Evolutionary conservation across 2,113 vertebrate species (phyloP).

Genomic region (Aramus guarauna): DNA sequence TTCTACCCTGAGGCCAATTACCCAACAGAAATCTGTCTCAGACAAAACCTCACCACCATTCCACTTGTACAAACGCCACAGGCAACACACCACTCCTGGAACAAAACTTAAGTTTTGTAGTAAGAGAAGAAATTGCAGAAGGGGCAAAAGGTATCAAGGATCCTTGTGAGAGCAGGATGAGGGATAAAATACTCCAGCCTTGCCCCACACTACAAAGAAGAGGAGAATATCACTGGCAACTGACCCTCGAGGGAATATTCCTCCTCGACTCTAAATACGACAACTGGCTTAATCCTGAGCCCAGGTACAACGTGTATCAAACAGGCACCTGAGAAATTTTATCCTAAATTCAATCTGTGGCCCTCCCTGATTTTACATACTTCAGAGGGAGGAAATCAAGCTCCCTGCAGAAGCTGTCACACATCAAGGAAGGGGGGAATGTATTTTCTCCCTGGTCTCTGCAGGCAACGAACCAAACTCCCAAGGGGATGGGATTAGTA

Average conservation of each 20-base stretch:
- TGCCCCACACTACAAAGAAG: neutral
- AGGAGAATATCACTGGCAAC: neutral
- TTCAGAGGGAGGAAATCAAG: neutral
- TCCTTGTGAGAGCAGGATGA: neutral
- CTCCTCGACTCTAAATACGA: rapidly evolving
- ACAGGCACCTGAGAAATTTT: neutral
- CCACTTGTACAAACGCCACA: neutral
- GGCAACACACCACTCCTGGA: neutral
- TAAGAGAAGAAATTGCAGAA: neutral
- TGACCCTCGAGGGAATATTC: neutral
- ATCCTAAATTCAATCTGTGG: neutral
- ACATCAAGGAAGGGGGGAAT: neutral
- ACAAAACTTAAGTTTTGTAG: neutral
- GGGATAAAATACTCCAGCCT: neutral
- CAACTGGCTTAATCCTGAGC: neutral
- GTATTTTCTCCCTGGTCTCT: neutral
- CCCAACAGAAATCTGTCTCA: neutral
- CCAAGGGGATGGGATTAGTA: neutral
- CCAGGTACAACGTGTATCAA: neutral
- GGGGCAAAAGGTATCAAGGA: neutral
- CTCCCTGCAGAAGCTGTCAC: neutral
- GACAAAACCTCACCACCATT: neutral
- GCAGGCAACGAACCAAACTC: neutral
- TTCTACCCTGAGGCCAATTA: neutral
- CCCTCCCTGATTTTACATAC: neutral